Evolutionary conservation across 2,113 vertebrate genomes (phyloP).

Genomic region (Ceyx cyanopectus): DNA sequence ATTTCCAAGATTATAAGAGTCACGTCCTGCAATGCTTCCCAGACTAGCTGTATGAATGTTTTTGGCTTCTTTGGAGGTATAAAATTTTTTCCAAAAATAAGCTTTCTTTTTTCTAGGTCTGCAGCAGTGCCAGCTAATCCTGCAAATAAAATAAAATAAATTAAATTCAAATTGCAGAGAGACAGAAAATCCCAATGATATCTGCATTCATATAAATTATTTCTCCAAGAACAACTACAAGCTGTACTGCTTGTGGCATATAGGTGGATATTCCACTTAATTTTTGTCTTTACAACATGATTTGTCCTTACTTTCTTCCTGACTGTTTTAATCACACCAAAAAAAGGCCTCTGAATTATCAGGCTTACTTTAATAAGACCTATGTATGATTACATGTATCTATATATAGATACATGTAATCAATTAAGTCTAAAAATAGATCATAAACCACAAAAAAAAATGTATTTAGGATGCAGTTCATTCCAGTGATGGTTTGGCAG

Average conservation of each 20-base stretch:
- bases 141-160: conserved; percentile 66
- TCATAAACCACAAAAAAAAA: background rate
- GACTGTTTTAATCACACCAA: background rate
- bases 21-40: conserved; percentile 98
- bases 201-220: background rate
- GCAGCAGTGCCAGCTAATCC: conserved; percentile 88
- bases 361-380: background rate
- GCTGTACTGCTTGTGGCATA: background rate
- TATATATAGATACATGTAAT: background rate
- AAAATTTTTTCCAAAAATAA: conserved; percentile 94
- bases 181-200: background rate
- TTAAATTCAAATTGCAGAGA: background rate
- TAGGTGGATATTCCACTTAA: background rate
- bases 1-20: conserved; percentile 98
- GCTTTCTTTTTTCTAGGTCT: conserved; percentile 96
- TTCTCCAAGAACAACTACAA: background rate
- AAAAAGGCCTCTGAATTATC: background rate
- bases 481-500: too few species aligned
- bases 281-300: background rate
- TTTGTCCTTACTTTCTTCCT: background rate
- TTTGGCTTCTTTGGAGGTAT: conserved; percentile 99
- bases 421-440: background rate
- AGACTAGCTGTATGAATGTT: conserved; percentile 98
- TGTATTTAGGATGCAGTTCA: background rate
- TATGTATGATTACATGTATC: too few species aligned